A percentile compares a stretch with the other conserved stretches of the same genome.
Evolutionary conservation across 92 coral and sea anemone genomes (phyloP).

Genomic region (Epizoanthus illoricatus): DNA sequence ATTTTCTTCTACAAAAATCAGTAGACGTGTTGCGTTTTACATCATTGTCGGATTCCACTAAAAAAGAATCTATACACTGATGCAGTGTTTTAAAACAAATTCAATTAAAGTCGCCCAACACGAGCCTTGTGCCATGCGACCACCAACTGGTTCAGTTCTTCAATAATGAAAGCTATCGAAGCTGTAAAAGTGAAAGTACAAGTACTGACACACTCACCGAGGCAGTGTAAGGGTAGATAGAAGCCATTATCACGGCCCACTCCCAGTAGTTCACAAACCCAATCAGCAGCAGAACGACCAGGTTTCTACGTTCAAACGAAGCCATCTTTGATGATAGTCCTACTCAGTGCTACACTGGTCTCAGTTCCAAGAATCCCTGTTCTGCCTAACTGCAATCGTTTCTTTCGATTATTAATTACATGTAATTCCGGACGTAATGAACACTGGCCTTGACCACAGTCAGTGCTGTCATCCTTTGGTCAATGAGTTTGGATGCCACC

Average conservation of each 20-base stretch:
- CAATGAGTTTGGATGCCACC: not conserved
- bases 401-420: not conserved
- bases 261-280: slow-evolving; percentile 35
- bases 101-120: too few species aligned
- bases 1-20: too few species aligned
- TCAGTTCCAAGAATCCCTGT: not conserved
- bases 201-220: slow-evolving; percentile 8
- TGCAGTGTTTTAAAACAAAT: too few species aligned
- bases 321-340: not conserved
- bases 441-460: not conserved
- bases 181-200: not conserved
- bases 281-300: not conserved
- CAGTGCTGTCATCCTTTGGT: not conserved
- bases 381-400: not conserved
- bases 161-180: not conserved
- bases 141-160: not conserved
- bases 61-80: too few species aligned
- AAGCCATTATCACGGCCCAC: slow-evolving; percentile 25
- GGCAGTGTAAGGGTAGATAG: slow-evolving; percentile 22
- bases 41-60: too few species aligned
- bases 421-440: not conserved
- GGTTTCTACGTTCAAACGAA: slow-evolving; percentile 19
- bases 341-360: not conserved
- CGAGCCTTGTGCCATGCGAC: too few species aligned
- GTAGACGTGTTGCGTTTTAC: too few species aligned